Evolutionary conservation across 1,140 invertebrate species (phyloP).

Genomic region (Eulimnadia texana): DNA sequence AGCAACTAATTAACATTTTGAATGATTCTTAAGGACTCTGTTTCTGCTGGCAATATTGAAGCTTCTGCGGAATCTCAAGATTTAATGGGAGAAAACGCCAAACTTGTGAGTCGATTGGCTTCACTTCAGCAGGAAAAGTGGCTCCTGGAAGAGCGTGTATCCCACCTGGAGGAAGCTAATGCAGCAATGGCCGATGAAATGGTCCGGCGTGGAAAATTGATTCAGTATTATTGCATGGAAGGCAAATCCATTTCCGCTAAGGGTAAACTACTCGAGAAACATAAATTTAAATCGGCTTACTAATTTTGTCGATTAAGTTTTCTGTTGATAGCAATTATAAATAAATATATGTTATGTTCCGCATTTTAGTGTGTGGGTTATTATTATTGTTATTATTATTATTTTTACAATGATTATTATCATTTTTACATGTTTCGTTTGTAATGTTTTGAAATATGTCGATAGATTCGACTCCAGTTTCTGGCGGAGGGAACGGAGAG

Average conservation of each 20-base stretch:
- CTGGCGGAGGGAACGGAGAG: background rate
- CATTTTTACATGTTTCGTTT: no score
- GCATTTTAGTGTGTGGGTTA: no score
- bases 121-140: conserved; percentile 36
- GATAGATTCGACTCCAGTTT: background rate
- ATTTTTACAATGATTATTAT: no score
- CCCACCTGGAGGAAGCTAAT: conserved; percentile 36
- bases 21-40: no score
- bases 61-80: background rate
- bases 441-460: no score
- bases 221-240: conserved; percentile 39
- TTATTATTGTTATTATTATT: no score
- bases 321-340: no score
- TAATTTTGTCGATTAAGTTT: no score
- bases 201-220: conserved; percentile 35
- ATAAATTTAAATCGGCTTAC: no score
- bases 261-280: background rate
- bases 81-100: conserved; percentile 29
- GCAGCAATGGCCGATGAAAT: conserved; percentile 40
- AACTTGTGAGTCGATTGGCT: conserved; percentile 30
- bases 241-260: conserved; percentile 20
- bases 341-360: no score
- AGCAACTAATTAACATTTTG: no score
- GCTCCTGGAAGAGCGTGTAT: conserved; percentile 36
- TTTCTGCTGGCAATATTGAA: conserved; percentile 1